These are phyloP conservation scores for Oryzias javanicus DNA, from an alignment of 2,113 vertebrate genomes.

Conservation along the genomic window DNA sequence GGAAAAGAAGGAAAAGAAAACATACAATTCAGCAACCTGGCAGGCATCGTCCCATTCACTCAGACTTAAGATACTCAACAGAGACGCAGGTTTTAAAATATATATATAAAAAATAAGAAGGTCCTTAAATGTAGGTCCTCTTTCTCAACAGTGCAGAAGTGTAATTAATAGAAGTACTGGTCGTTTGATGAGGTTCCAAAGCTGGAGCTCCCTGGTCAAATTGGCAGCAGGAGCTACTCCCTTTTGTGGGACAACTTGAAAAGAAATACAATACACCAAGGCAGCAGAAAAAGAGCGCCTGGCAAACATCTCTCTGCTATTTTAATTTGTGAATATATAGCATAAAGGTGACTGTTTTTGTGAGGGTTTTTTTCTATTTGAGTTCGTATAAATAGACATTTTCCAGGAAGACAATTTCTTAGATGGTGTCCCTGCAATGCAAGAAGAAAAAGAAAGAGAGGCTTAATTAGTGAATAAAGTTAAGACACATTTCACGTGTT, in stretches of 20 bases:
- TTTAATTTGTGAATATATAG: conserved; percentile 12
- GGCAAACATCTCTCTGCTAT: conserved; percentile 52
- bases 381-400: conserved; percentile 1
- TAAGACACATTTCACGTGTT: conserved; percentile 6
- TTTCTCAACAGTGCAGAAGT: neutral
- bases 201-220: conserved; percentile 33
- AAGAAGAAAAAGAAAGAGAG: conserved; percentile 32
- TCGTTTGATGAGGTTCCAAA: conserved; percentile 38
- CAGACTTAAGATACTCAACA: neutral
- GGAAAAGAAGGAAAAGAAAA: conserved; percentile 12
- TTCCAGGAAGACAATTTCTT: conserved; percentile 43
- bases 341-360: neutral
- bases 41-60: neutral
- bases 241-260: conserved; percentile 41
- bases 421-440: conserved; percentile 67
- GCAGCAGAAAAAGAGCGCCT: conserved; percentile 50
- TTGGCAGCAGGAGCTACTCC: conserved; percentile 41
- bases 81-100: conserved; percentile 9
- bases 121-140: neutral
- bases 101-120: neutral
- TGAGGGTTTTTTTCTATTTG: neutral
- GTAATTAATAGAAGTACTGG: conserved; percentile 21
- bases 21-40: conserved; percentile 14
- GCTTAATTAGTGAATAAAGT: conserved; percentile 23
- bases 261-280: conserved; percentile 60